Conservation (phyloP, 1,140 invertebrate genomes). For the Aphelenchoides fujianensis region DNA sequence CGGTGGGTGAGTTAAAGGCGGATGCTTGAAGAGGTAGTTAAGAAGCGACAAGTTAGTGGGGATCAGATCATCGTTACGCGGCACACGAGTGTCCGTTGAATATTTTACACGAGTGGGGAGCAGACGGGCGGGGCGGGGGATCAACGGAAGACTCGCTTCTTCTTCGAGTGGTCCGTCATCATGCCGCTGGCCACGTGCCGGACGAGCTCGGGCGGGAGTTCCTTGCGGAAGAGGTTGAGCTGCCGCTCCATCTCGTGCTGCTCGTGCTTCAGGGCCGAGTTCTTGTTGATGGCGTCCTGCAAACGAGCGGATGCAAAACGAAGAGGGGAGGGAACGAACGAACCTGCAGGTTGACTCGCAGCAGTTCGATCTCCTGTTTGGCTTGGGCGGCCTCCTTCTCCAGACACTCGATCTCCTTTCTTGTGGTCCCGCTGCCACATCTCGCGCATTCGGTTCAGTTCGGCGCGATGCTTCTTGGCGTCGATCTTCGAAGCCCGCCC, state of each 20-base stretch:
- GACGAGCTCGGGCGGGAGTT: background rate
- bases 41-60: no score
- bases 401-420: background rate
- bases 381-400: background rate
- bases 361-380: background rate
- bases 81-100: no score
- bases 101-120: no score
- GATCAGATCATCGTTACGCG: no score
- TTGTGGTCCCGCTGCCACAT: conserved; percentile 10
- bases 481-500: background rate
- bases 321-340: background rate
- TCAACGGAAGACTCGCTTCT: no score
- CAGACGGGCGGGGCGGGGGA: no score
- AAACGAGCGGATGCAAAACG: background rate
- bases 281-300: background rate
- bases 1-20: no score
- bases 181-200: background rate
- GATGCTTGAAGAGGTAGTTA: no score
- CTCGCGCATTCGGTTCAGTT: conserved; percentile 19
- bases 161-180: background rate
- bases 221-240: background rate
- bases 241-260: conserved; percentile 7
- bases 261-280: background rate
- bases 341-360: background rate
- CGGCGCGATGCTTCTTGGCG: conserved; percentile 22